Evolutionary conservation across 2,888 invertebrate genomes (phyloP).

Genomic region (Agriopis marginaria): DNA sequence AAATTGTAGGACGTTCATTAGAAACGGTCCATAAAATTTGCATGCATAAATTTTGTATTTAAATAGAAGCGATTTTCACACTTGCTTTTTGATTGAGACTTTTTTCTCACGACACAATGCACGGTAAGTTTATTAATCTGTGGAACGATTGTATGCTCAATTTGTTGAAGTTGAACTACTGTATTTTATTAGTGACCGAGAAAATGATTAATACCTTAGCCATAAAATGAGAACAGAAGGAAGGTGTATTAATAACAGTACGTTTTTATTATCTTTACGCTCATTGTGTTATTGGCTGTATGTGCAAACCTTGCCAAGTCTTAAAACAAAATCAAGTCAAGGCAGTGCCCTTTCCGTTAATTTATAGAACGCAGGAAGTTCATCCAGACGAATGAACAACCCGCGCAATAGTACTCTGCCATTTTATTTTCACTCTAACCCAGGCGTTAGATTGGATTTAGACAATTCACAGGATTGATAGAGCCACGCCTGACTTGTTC

Average conservation of each 20-base stretch:
- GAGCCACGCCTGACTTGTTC: constrained; percentile 53
- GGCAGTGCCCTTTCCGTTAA: background rate
- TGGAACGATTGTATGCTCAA: constrained; percentile 22
- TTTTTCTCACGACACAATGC: constrained; percentile 60
- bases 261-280: background rate
- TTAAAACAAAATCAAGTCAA: background rate
- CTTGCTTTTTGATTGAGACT: constrained; percentile 58
- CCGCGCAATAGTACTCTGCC: background rate
- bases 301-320: background rate
- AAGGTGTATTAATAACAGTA: too few relatives aligned
- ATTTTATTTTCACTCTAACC: constrained; percentile 45
- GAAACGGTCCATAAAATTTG: constrained; percentile 47
- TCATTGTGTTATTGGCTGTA: background rate
- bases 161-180: constrained; percentile 6
- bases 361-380: constrained; percentile 3
- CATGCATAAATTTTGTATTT: constrained; percentile 60
- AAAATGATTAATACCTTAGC: background rate
- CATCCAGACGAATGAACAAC: constrained; percentile 10
- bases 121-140: constrained; percentile 14
- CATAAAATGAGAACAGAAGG: too few relatives aligned
- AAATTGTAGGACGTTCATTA: constrained; percentile 52
- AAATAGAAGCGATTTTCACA: constrained; percentile 62
- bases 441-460: constrained; percentile 63
- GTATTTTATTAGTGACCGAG: background rate
- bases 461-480: constrained; percentile 60